Conservation (phyloP, 2,888 invertebrate genomes). For the Melanchra persicariae region DNA sequence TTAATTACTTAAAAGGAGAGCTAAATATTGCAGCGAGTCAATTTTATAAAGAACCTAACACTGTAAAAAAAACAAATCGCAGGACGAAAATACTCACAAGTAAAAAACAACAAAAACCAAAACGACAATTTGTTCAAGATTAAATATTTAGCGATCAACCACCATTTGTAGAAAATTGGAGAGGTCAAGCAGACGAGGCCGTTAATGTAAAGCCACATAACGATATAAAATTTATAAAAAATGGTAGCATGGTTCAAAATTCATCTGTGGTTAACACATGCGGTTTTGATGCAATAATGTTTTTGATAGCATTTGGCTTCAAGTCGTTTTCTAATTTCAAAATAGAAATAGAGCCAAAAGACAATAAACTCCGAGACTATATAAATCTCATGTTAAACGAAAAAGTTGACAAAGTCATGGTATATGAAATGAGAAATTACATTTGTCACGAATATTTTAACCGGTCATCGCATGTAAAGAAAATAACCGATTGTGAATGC, state of each 20-base stretch:
- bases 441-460: slow-evolving; percentile 42
- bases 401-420: slow-evolving; percentile 41
- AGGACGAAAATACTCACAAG: slow-evolving; percentile 40
- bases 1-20: slow-evolving; percentile 46
- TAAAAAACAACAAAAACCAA: slow-evolving; percentile 41
- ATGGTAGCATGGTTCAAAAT: slow-evolving; percentile 37
- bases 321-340: slow-evolving; percentile 39
- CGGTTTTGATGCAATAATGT: slow-evolving; percentile 43
- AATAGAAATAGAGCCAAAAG: slow-evolving; percentile 40
- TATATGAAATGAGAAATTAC: slow-evolving; percentile 44
- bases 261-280: slow-evolving; percentile 37
- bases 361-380: slow-evolving; percentile 45
- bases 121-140: slow-evolving; percentile 44
- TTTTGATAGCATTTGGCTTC: slow-evolving; percentile 41
- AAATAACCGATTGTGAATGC: slow-evolving; percentile 42
- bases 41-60: slow-evolving; percentile 40
- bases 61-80: slow-evolving; percentile 43
- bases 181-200: slow-evolving; percentile 46
- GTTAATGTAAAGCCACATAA: slow-evolving; percentile 45
- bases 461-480: slow-evolving; percentile 39
- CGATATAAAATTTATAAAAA: slow-evolving; percentile 46
- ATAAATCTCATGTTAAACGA: slow-evolving; percentile 41
- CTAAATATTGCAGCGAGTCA: slow-evolving; percentile 42
- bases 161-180: slow-evolving; percentile 47
- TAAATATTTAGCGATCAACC: slow-evolving; percentile 45